Evolutionary conservation across 2,888 invertebrate species (phyloP).

Genomic region (Thumatha senex): DNA sequence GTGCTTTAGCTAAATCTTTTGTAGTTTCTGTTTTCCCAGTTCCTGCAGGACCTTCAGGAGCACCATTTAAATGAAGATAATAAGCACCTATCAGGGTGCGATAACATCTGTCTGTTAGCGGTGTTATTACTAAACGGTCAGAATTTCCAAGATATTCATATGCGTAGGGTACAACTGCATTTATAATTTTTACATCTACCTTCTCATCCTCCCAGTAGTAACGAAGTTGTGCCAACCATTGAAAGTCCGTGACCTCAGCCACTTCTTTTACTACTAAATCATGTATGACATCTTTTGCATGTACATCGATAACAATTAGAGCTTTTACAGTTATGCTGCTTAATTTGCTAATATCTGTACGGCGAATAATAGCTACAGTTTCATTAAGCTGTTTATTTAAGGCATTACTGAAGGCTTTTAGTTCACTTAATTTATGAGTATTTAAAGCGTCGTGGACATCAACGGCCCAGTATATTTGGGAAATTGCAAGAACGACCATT

Average conservation of each 20-base stretch:
- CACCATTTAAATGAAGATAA: constrained; percentile 92
- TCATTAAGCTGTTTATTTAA: constrained; percentile 87
- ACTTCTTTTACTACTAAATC: constrained; percentile 86
- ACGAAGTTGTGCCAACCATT: constrained; percentile 92
- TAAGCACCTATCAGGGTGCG: constrained; percentile 93
- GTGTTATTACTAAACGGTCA: constrained; percentile 89
- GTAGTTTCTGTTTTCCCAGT: constrained; percentile 96
- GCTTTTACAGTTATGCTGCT: constrained; percentile 91
- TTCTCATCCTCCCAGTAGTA: constrained; percentile 91
- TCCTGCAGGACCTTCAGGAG: constrained; percentile 93
- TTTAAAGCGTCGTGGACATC: constrained; percentile 89
- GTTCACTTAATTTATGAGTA: constrained; percentile 80
- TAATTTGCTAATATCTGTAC: constrained; percentile 87
- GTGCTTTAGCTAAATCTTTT: constrained; percentile 95
- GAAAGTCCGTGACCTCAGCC: constrained; percentile 89
- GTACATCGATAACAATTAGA: constrained; percentile 93
- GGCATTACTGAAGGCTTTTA: constrained; percentile 81
- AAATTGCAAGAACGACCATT: constrained; percentile 90
- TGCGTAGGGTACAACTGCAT: constrained; percentile 90
- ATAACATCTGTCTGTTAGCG: constrained; percentile 91
- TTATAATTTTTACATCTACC: constrained; percentile 88
- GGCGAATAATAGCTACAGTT: constrained; percentile 88
- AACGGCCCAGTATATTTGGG: constrained; percentile 93
- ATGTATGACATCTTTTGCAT: constrained; percentile 91
- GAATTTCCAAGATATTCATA: constrained; percentile 94